Evolutionary conservation across 2,113 vertebrate genomes (phyloP), one percentile per base, ranked within the genome.

Genomic region (Actenoides hombroni): DNA sequence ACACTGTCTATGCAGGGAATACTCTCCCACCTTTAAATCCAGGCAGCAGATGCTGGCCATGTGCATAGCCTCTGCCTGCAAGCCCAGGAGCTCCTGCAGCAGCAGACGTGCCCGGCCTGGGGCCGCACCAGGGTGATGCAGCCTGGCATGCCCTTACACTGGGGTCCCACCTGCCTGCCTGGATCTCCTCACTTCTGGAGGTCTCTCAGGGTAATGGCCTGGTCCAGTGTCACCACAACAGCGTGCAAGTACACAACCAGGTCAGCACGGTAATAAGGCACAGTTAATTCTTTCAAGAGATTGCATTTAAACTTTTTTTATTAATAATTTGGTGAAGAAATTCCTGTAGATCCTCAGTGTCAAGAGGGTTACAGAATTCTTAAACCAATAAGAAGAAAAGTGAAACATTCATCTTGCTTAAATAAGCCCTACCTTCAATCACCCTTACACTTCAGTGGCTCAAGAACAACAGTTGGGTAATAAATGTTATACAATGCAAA

Each of bases 21-120:
- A 88, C 61, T 90, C 86, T 96, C 48, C 88, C 83, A 94, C 94
- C 95, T 96, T 95, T 93, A 82, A 95, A 93, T 88, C 53, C 92
- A 94, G 91, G 90, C 86, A 92, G 86, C 89, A 92, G 81, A 90
- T 69, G 85, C 88, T 88, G 57, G 40, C 86, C 86, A 71, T 80
- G 69, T 95, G 88, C 79, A 70, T 46, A 48, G 60, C 56, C 82
- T 37, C 48, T 48, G 83, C 78, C 74, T 92, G 60, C 40, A 69
- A 92, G 81, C 57, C 68, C 71, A 44, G 83, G 73, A 90, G 80
- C 93, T 94, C 63, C 88, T 54, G 60, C 11, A 3, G 79, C 83
- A 83, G 79, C 75, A 49, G 59, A 49, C 10, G 2, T 70, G 64
- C 69, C 2, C 3, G 3, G 48, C 28, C 17, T 57, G 63, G 57